phyloP scores from a whole-genome alignment of 2,888 invertebrate genomes.

The Scaptomyza tumidula region DNA sequence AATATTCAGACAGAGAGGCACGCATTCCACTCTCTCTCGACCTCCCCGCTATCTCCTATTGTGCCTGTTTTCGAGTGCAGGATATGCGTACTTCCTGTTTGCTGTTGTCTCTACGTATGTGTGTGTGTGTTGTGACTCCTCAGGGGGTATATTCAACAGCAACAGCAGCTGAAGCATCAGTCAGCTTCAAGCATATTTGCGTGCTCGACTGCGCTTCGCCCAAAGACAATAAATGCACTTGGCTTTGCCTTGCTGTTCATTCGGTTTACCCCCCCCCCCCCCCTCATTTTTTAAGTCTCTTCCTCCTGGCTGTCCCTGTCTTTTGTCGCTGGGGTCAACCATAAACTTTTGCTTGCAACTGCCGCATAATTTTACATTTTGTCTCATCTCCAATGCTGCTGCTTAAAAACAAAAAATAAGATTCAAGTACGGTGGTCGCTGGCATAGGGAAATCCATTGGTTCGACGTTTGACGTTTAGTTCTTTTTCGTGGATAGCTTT shows the following conservation, averaged over 20 bases:
- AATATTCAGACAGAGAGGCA: constrained; percentile 6
- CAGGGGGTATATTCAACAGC: constrained; percentile 18
- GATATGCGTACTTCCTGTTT: constrained; percentile 79
- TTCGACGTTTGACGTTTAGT: too few relatives aligned
- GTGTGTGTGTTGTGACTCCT: constrained; percentile 30
- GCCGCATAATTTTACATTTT: constrained; percentile 75
- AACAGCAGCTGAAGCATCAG: constrained; percentile 39
- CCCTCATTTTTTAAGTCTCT: background rate
- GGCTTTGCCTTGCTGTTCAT: constrained; percentile 12
- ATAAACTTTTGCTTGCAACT: constrained; percentile 74
- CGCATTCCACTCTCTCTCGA: constrained; percentile 2
- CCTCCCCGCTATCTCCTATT: background rate
- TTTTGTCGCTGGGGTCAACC: constrained; percentile 60
- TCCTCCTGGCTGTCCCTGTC: background rate
- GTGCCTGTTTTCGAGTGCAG: constrained; percentile 61
- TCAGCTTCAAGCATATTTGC: constrained; percentile 69
- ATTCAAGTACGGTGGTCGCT: background rate
- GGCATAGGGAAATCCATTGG: background rate
- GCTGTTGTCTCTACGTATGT: constrained; percentile 49
- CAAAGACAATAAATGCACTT: constrained; percentile 64
- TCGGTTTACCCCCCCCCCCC: background rate
- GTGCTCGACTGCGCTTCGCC: constrained; percentile 45
- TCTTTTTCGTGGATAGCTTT: too few relatives aligned
- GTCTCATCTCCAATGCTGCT: constrained; percentile 48
- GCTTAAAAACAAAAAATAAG: constrained; percentile 5